Percentiles rank a stretch among this genome's conserved stretches.
Conservation (phyloP, 2,797 vertebrate genomes). For the Nannoperca australis region DNA sequence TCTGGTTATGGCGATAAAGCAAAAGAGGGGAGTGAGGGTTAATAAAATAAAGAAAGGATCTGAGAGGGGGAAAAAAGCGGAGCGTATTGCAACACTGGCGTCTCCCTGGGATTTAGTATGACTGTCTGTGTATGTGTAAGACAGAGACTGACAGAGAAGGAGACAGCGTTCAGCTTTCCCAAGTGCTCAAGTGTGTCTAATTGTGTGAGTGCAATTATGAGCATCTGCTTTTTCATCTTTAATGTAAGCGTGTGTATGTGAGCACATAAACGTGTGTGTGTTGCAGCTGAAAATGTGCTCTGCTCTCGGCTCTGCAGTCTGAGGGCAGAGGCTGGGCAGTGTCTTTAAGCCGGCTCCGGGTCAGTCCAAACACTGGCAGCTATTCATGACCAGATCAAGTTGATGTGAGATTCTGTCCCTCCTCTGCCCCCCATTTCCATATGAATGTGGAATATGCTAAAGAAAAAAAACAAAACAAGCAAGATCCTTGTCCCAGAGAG, state of each 20-base stretch:
- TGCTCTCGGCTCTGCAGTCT: slow-evolving; percentile 87
- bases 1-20: background rate
- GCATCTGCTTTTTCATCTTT: slow-evolving; percentile 58
- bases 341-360: slow-evolving; percentile 92
- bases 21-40: slow-evolving; percentile 40
- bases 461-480: slow-evolving; percentile 65
- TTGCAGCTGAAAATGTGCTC: slow-evolving; percentile 87
- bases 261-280: slow-evolving; percentile 2
- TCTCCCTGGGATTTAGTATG: slow-evolving; percentile 81
- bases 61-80: slow-evolving; percentile 20
- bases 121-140: slow-evolving; percentile 79
- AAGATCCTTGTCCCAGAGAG: slow-evolving; percentile 91
- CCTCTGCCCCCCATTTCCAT: slow-evolving; percentile 96
- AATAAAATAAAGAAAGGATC: slow-evolving; percentile 44
- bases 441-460: slow-evolving; percentile 98
- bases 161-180: slow-evolving; percentile 41
- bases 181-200: slow-evolving; percentile 59
- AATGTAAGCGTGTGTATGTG: slow-evolving; percentile 12
- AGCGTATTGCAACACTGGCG: slow-evolving; percentile 38
- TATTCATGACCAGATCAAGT: slow-evolving; percentile 99
- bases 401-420: slow-evolving; percentile 98
- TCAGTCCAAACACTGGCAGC: slow-evolving; percentile 95
- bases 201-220: slow-evolving; percentile 63
- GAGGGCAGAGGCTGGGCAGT: slow-evolving; percentile 88
- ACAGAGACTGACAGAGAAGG: slow-evolving; percentile 53